Conservation (phyloP, 2,888 invertebrate genomes). For the Magallana nippona region DNA sequence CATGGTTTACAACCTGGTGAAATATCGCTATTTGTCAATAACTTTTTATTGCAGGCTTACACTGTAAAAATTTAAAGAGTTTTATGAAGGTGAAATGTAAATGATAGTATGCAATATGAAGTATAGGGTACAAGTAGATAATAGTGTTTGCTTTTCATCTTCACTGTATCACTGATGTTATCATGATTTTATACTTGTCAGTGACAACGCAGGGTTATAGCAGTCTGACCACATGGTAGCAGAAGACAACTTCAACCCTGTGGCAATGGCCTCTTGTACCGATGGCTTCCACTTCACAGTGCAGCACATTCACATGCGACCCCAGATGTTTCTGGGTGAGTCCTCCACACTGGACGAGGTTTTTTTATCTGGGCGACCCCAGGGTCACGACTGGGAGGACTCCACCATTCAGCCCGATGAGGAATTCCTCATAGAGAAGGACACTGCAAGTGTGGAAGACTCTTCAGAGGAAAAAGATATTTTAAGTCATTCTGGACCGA, state of each 20-base stretch:
- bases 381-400: not conserved
- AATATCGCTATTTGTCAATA: not conserved
- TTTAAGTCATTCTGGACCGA: conserved; percentile 52
- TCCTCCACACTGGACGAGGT: conserved; percentile 70
- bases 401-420: not conserved
- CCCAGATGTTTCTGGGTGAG: conserved; percentile 65
- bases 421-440: not conserved
- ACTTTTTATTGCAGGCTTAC: not conserved
- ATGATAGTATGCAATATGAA: not conserved
- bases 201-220: not conserved
- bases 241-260: conserved; percentile 33
- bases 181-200: not conserved
- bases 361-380: conserved; percentile 61
- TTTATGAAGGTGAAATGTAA: conserved; percentile 1
- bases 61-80: not conserved
- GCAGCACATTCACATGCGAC: conserved; percentile 52
- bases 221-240: conserved; percentile 35
- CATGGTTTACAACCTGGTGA: no score
- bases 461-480: conserved; percentile 26
- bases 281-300: conserved; percentile 43
- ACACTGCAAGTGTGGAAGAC: not conserved
- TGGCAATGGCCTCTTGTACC: conserved; percentile 45
- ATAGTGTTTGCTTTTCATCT: not conserved
- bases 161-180: not conserved
- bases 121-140: not conserved